Percentiles rank a stretch among this genome's conserved stretches.
Conservation (phyloP, 1,140 invertebrate species). For the Linepithema humile region DNA sequence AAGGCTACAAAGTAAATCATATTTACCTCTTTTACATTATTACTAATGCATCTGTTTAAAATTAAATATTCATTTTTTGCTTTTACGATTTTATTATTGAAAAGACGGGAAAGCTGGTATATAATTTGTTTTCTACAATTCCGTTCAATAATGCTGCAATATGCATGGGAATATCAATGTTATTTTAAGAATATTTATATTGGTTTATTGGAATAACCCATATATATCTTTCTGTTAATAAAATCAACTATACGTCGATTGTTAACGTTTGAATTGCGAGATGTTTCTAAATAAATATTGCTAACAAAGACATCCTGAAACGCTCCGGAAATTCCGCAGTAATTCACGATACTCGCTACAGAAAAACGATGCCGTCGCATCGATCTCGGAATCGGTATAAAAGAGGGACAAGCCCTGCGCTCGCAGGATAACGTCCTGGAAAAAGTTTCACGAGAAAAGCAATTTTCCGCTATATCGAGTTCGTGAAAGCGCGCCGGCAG, state of each 20-base stretch:
- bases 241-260: not conserved
- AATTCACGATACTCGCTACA: conserved; percentile 33
- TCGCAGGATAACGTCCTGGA: conserved; percentile 13
- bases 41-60: not conserved
- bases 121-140: not conserved
- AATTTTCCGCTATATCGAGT: conserved; percentile 68
- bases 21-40: not conserved
- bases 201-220: not conserved
- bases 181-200: not conserved
- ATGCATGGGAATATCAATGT: not conserved
- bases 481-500: conserved; percentile 37
- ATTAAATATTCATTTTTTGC: not conserved
- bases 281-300: not conserved
- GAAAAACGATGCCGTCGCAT: conserved; percentile 56
- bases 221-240: not conserved
- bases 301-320: not conserved
- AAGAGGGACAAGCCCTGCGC: not conserved
- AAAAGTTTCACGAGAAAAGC: conserved; percentile 58
- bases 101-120: not conserved
- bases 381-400: conserved; percentile 45
- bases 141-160: not conserved
- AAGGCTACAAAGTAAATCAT: not conserved
- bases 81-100: not conserved
- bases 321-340: not conserved
- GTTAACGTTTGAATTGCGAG: not conserved